Evolutionary conservation across 1,140 invertebrate genomes (phyloP).

Genomic region (Drosophila sechellia): DNA sequence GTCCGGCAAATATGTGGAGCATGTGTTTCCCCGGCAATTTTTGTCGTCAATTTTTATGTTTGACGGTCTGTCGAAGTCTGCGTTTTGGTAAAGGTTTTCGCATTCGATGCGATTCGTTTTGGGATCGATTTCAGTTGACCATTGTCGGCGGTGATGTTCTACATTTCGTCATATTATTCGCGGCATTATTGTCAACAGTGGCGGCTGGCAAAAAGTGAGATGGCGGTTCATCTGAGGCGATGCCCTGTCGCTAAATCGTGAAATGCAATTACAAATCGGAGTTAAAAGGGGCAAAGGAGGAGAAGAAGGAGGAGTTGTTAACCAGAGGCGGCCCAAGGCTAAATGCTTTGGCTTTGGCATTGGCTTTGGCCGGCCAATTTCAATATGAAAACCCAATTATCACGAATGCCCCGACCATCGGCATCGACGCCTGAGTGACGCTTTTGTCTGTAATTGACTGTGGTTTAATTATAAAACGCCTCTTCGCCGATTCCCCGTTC

Average conservation of each 20-base stretch:
- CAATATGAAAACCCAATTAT: conserved; percentile 81
- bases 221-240: conserved; percentile 57
- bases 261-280: conserved; percentile 74
- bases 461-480: conserved; percentile 83
- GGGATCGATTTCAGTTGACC: conserved; percentile 21
- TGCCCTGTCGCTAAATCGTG: conserved; percentile 70
- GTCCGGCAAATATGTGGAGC: conserved; percentile 84
- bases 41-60: conserved; percentile 84
- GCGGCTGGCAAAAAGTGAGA: conserved; percentile 59
- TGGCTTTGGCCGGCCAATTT: conserved; percentile 38
- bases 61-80: conserved; percentile 44
- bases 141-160: conserved; percentile 79
- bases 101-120: not conserved
- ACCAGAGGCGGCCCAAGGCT: conserved; percentile 40
- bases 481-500: conserved; percentile 28
- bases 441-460: conserved; percentile 82
- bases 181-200: conserved; percentile 81
- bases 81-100: conserved; percentile 7
- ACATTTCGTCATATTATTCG: conserved; percentile 84
- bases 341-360: conserved; percentile 18
- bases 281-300: not conserved
- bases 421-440: conserved; percentile 56
- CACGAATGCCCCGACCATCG: conserved; percentile 48
- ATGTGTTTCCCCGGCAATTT: conserved; percentile 84
- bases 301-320: not conserved